These are phyloP conservation scores for Xestia xanthographa DNA, from an alignment of 2,888 invertebrate species.

Conservation along the genomic window DNA sequence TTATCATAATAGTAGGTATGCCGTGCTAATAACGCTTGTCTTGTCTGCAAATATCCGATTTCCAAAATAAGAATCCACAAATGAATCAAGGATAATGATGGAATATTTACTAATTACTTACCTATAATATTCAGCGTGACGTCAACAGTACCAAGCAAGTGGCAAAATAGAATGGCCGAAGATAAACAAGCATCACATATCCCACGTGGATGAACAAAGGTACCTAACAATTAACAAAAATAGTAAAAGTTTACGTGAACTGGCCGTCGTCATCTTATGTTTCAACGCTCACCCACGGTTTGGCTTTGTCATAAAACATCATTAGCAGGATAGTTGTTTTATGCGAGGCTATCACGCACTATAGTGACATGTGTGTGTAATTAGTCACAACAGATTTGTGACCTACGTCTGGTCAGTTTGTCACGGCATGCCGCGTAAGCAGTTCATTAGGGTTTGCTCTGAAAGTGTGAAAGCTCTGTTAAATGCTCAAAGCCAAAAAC, in stretches of 20 bases:
- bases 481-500: not conserved
- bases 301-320: conserved; percentile 12
- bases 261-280: conserved; percentile 25
- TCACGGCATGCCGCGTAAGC: not conserved
- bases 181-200: conserved; percentile 34
- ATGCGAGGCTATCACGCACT: conserved; percentile 10
- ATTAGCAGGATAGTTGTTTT: conserved; percentile 25
- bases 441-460: not conserved
- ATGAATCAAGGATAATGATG: conserved; percentile 20
- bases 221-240: conserved; percentile 13
- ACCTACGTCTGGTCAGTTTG: not conserved
- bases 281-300: conserved; percentile 14
- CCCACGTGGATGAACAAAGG: conserved; percentile 1
- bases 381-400: conserved; percentile 9
- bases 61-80: conserved; percentile 14
- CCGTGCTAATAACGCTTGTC: not conserved
- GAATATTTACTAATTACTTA: conserved; percentile 24
- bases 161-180: conserved; percentile 34
- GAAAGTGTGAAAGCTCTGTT: no score
- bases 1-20: not conserved
- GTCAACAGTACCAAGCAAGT: conserved; percentile 21
- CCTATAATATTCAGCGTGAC: no score
- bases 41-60: conserved; percentile 8
- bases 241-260: conserved; percentile 10
- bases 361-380: not conserved